Evolutionary conservation across 2,797 vertebrate species (phyloP), one percentile per base, ranked within the genome.

Genomic region (Liparis tanakae): DNA sequence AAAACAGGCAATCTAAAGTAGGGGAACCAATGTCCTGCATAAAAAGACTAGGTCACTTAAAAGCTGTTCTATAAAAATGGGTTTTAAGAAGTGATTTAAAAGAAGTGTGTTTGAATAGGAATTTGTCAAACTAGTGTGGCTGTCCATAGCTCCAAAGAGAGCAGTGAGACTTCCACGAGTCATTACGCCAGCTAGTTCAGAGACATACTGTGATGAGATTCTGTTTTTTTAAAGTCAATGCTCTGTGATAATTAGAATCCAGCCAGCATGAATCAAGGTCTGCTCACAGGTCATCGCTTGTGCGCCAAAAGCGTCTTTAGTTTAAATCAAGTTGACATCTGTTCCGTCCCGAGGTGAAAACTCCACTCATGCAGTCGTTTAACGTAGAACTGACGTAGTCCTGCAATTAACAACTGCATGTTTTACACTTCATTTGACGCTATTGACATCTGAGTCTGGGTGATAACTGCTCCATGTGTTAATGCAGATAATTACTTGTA

Each of bases 281-380:
- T 10, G 9, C 62, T 68, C 59, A 33, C 67, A 67, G 43, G 41
- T 67, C 56, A 48, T 60, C 1, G 3, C 59, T 6, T 64, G 46
- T 67, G 65, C 61, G 46, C 76, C 72, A 58, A 58, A 54, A 64
- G 20, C 0, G 14, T 55, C 44, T 73, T 22, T 74, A 20, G 73
- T 73, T 69, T 54, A 43, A 74, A 57, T 81, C 72, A 67, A 70
- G 44, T 67, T 51, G 68, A 83, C 85, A 82, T 78, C 84, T 82
- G 80, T 0, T 59, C 18, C 50, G 68, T 84, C 71, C 79, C 62
- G 36, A 73, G 70, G 77, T 72, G n/a, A 58, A 75, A 73, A 17
- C 66, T 3, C 50, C 33, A 0, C 54, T 43, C 3, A 13, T 60
- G 55, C 69, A 36, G 66, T 70, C 36, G 51, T 69, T 77, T 46